Evolutionary conservation across 2,113 vertebrate species (phyloP), one percentile per base, ranked within the genome.

Genomic region (Leptodactylus fuscus): DNA sequence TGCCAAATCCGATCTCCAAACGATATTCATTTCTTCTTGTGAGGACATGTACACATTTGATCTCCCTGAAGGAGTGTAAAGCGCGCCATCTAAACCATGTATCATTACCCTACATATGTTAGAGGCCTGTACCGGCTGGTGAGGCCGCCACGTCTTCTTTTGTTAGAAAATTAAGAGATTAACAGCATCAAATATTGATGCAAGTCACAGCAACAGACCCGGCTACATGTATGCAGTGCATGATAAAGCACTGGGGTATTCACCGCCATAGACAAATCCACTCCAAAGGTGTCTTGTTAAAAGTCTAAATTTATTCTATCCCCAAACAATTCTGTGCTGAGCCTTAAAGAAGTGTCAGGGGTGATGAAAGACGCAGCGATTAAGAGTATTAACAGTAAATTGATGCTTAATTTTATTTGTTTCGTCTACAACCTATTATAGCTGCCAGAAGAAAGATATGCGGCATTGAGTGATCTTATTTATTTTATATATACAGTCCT

Each of bases 91-190:
- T 22, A 36, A 55, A 38, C n/a, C 29, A 77, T 38, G 18, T 53
- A 15, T 55, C 18, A 78, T 78, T 78, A 58, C 12, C 49, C 49
- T 38, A 55, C 29, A 78, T 78, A 53, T 78, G 49, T 78, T 34
- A 11, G 20, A 38, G 75, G 49, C 75, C 75, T 55, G 75, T 78
- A 24, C 32, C 8, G 51, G 51, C 75, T 78, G 18, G 75, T 36
- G 51, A 32, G 1, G 51, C 22, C 38, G 51, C 22, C 38, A 22
- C 34, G 53, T 78, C 51, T 38, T 55, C 75, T 55, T 78, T 78
- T 78, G 51, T 36, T 58, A 24, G 20, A 13, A 78, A 78, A 78
- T 78, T 78, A 78, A 78, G 32, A 58, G 75, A 53, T 78, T 78
- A 78, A 36, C 73, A 29, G 46, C 75, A 77, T 77, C 75, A 78